Evolutionary conservation across 1,140 invertebrate genomes (phyloP).

Genomic region (Ips nitidus): DNA sequence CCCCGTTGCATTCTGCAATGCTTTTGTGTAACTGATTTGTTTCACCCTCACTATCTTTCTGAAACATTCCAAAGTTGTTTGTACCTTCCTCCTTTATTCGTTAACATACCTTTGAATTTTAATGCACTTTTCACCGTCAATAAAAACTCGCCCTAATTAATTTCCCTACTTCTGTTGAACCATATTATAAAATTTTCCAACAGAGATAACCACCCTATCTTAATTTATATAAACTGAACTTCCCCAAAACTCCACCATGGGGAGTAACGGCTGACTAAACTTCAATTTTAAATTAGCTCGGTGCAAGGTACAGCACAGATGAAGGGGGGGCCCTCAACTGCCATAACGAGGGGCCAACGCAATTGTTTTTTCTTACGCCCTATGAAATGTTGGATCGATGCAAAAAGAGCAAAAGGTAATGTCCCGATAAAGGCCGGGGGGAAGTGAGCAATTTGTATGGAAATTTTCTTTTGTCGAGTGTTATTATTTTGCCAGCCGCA

Average conservation of each 20-base stretch:
- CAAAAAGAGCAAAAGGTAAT: slow-evolving; percentile 28
- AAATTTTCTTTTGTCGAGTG: slow-evolving; percentile 26
- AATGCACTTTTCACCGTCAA: too few relatives aligned
- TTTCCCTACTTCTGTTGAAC: too few relatives aligned
- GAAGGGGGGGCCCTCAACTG: slow-evolving; percentile 5
- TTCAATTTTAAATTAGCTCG: slow-evolving; percentile 21
- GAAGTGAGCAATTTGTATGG: slow-evolving; percentile 29
- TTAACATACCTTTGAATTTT: too few relatives aligned
- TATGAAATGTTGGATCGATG: slow-evolving; percentile 17
- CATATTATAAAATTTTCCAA: slow-evolving; percentile 5
- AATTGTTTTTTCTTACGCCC: slow-evolving; percentile 19
- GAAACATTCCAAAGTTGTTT: neutral
- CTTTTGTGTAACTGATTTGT: neutral
- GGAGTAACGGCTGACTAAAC: slow-evolving; percentile 23
- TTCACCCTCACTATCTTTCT: neutral
- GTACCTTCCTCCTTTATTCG: too few relatives aligned
- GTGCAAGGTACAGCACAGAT: slow-evolving; percentile 14
- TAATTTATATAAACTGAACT: slow-evolving; percentile 15
- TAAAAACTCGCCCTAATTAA: too few relatives aligned
- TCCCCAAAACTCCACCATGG: slow-evolving; percentile 1
- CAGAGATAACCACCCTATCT: neutral
- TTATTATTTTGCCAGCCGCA: slow-evolving; percentile 24
- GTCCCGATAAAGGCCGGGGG: slow-evolving; percentile 15
- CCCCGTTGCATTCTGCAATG: slow-evolving; percentile 3
- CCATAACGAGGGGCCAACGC: slow-evolving; percentile 13